phyloP scores from a whole-genome alignment of 2,797 vertebrate genomes.

The Gouania willdenowi region DNA sequence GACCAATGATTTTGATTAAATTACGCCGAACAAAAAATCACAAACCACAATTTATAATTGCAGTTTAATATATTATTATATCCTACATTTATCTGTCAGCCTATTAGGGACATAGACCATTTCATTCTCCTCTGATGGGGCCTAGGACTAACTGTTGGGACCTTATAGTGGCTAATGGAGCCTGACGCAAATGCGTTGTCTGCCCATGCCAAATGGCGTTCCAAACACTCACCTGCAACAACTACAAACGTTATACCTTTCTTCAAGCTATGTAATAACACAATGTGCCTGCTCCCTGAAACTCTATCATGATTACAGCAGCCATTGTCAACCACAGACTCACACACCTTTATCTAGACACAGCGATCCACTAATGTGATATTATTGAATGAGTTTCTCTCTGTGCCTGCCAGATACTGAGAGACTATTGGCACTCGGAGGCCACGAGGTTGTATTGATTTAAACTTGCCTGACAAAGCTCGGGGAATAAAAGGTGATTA shows the following conservation, averaged over 20 bases:
- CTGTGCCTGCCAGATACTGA: conserved; percentile 45
- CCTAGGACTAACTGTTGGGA: too few species aligned
- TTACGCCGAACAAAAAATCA: too few species aligned
- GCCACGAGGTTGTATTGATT: conserved; percentile 49
- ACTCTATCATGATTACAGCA: conserved; percentile 62
- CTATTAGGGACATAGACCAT: too few species aligned
- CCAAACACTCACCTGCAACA: conserved; percentile 20
- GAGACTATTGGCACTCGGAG: conserved; percentile 41
- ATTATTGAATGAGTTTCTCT: conserved; percentile 52
- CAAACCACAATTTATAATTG: too few species aligned
- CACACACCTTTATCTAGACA: conserved; percentile 44
- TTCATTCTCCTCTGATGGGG: too few species aligned
- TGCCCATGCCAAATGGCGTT: too few species aligned
- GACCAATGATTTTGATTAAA: too few species aligned
- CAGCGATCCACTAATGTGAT: conserved; percentile 49
- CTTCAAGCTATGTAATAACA: conserved; percentile 53
- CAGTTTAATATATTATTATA: too few species aligned
- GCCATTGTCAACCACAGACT: conserved; percentile 35
- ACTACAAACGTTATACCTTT: conserved; percentile 25
- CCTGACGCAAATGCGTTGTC: too few species aligned
- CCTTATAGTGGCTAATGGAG: too few species aligned
- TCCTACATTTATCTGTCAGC: too few species aligned
- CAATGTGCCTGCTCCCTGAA: conserved; percentile 49
- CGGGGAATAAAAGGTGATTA: conserved; percentile 28
- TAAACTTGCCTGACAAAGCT: conserved; percentile 36